A percentile compares a stretch with the other conserved stretches of the same genome.
These are phyloP conservation scores for Siniperca knerii DNA, from an alignment of 2,113 vertebrate genomes.

Conservation along the genomic window DNA sequence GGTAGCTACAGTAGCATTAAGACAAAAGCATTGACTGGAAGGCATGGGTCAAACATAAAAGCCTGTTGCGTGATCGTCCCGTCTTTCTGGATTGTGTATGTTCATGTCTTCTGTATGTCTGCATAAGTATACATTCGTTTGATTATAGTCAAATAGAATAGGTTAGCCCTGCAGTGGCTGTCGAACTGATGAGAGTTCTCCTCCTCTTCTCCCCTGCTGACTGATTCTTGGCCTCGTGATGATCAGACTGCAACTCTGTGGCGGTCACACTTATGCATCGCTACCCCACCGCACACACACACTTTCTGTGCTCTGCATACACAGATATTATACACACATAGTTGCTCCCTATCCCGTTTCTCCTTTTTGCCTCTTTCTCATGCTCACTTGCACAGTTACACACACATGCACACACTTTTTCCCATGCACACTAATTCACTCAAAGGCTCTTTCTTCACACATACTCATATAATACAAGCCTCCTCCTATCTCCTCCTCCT, in stretches of 20 bases:
- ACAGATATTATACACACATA: constrained; percentile 63
- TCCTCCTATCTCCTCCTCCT: constrained; percentile 5
- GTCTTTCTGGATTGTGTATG: background rate
- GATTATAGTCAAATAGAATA: constrained; percentile 53
- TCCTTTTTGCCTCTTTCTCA: constrained; percentile 61
- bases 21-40: constrained; percentile 67
- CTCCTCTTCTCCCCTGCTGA: constrained; percentile 3
- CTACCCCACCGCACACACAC: constrained; percentile 31
- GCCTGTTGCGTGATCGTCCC: constrained; percentile 41
- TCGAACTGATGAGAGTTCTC: constrained; percentile 30
- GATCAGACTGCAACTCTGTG: constrained; percentile 48
- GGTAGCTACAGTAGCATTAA: constrained; percentile 63
- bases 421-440: constrained; percentile 60
- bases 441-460: constrained; percentile 69
- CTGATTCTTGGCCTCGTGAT: constrained; percentile 38
- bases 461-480: constrained; percentile 64
- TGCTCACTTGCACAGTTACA: constrained; percentile 60
- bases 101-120: constrained; percentile 7
- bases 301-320: constrained; percentile 34
- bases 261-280: constrained; percentile 38
- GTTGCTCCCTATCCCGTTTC: constrained; percentile 59
- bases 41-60: constrained; percentile 69
- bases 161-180: constrained; percentile 37
- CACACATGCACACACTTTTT: constrained; percentile 39
- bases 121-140: constrained; percentile 37